These are phyloP conservation scores for Bovichtus diacanthus DNA, from an alignment of 2,797 vertebrate genomes.

Conservation along the genomic window DNA sequence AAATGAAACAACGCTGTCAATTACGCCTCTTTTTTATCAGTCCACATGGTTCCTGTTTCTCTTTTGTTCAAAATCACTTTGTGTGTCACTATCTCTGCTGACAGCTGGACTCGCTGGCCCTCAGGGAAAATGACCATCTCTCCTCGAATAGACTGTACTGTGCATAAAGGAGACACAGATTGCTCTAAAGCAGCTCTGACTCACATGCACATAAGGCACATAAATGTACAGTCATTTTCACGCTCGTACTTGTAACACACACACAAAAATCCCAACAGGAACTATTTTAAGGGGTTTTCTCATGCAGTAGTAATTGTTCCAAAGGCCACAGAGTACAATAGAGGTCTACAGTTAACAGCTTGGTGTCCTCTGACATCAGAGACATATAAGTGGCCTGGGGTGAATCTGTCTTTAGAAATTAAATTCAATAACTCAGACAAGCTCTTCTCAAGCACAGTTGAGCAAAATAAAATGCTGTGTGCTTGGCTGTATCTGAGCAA, in stretches of 20 bases:
- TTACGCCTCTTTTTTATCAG: background rate
- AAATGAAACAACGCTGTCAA: background rate
- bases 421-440: slow-evolving; percentile 27
- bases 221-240: slow-evolving; percentile 20
- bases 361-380: slow-evolving; percentile 49
- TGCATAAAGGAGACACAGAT: slow-evolving; percentile 19
- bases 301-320: slow-evolving; percentile 57
- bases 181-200: background rate
- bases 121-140: slow-evolving; percentile 37
- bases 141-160: slow-evolving; percentile 30
- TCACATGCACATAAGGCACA: slow-evolving; percentile 15
- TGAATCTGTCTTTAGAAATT: slow-evolving; percentile 52
- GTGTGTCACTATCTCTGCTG: slow-evolving; percentile 26
- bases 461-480: background rate
- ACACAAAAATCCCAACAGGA: slow-evolving; percentile 8
- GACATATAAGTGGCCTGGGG: slow-evolving; percentile 41
- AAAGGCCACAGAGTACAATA: slow-evolving; percentile 54
- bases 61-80: slow-evolving; percentile 17
- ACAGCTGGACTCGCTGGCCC: slow-evolving; percentile 56
- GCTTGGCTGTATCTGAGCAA: slow-evolving; percentile 15
- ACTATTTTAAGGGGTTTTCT: slow-evolving; percentile 56
- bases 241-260: background rate
- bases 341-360: slow-evolving; percentile 59
- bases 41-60: background rate
- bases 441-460: slow-evolving; percentile 14